phyloP scores from a whole-genome alignment of 2,888 invertebrate species.

The Pemphredon lugubris region DNA sequence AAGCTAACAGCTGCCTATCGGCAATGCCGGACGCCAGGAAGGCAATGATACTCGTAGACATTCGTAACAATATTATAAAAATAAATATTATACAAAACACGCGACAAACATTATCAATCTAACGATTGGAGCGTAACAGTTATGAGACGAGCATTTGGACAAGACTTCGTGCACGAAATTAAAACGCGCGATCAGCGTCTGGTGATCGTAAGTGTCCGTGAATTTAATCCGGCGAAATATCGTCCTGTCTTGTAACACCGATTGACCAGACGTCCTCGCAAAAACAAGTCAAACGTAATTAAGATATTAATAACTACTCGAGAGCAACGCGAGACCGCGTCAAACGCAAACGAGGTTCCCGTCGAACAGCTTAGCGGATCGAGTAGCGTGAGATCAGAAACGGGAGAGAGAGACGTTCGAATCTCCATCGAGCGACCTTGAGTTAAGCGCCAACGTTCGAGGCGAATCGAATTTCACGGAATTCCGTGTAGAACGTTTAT shows the following conservation, averaged over 20 bases:
- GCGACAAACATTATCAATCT: background rate
- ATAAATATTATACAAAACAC: background rate
- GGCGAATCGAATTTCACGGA: conserved; percentile 20
- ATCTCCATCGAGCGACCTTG: conserved; percentile 36
- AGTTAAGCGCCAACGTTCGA: conserved; percentile 15
- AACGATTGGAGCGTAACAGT: background rate
- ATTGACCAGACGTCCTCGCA: conserved; percentile 65
- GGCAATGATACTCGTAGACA: too few species aligned
- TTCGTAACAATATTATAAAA: too few species aligned
- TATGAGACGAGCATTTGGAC: background rate
- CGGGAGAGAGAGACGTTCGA: background rate
- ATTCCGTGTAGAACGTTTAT: background rate
- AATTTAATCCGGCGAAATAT: conserved; percentile 40
- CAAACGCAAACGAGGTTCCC: conserved; percentile 23
- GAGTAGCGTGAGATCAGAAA: background rate
- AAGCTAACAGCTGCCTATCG: too few species aligned
- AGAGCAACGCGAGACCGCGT: conserved; percentile 9
- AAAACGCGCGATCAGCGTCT: background rate
- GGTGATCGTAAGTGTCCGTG: conserved; percentile 4
- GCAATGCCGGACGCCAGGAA: too few species aligned
- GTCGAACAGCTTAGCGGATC: conserved; percentile 3
- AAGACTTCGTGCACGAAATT: conserved; percentile 6
- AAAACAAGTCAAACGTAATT: conserved; percentile 62
- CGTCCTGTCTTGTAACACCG: conserved; percentile 48
- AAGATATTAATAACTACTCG: conserved; percentile 63